Evolutionary conservation across 2,888 invertebrate genomes (phyloP), one percentile per base, ranked within the genome.

Genomic region (Hololepta plana): DNA sequence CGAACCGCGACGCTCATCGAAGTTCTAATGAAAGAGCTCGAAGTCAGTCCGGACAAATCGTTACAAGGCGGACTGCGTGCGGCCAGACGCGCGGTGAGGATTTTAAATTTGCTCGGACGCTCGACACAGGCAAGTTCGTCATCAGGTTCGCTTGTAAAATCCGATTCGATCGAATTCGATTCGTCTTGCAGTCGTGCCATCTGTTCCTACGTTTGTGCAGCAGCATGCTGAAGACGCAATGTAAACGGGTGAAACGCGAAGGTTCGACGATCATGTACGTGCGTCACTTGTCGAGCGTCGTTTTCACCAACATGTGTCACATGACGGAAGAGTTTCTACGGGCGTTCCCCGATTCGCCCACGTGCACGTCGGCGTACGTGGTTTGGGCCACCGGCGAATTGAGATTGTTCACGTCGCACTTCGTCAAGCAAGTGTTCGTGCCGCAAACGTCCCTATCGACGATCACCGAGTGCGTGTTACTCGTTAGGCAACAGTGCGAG

Each of bases 351-450:
- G 66, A 75, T 39, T 75, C 71, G 28, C 64, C 70, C 12, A 68
- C 68, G 14, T 79, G 77, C 44, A 68, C 70, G 24, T 76, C 79
- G 38, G 80, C 75, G 28, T 75, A 91, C 38, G 71, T 90, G 34
- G 81, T 90, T 4, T 95, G 95, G 95, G 77, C 82, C 36, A 82
- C 82, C 44, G 67, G 71, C 36, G 84, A 87, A 56, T 57, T 85
- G 30, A 73, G 74, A 41, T 64, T 75, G 41, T 67, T 87, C 44
- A 76, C 77, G 40, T 72, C 72, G 38, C 80, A 82, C 55, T 64
- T 85, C 40, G 72, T 79, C 26, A 80, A 82, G 44, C 84, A 91
- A 54, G 75, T 91, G 24, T 84, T 93, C 46, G 77, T 81, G 38
- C 84, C 87, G 4, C 88, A 91, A 53, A 77, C 84, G 28, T 71